Evolutionary conservation across 2,113 vertebrate genomes (phyloP).

Genomic region (Phaethon lepturus): DNA sequence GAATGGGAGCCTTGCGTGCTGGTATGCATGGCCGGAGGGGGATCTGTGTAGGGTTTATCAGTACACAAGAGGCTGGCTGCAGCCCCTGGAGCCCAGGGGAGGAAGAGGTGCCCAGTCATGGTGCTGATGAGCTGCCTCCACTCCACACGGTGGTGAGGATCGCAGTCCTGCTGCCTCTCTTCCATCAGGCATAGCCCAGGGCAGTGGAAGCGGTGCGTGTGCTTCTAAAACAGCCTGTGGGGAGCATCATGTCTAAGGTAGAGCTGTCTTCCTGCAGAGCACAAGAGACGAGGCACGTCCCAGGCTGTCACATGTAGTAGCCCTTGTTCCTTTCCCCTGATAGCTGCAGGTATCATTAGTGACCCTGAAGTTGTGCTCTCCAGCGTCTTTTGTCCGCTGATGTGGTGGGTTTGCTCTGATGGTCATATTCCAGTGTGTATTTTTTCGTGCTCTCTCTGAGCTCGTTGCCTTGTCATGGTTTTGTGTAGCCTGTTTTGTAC

Average conservation of each 20-base stretch:
- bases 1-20: background rate
- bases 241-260: background rate
- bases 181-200: background rate
- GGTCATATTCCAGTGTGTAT: accelerated
- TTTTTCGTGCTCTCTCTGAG: background rate
- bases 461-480: background rate
- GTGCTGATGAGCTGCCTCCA: background rate
- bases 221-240: background rate
- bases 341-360: background rate
- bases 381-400: accelerated
- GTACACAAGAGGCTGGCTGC: background rate
- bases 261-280: background rate
- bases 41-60: background rate
- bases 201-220: background rate
- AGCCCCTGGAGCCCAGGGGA: background rate
- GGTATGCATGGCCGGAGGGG: accelerated
- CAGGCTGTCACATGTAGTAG: accelerated
- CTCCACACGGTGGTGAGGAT: background rate
- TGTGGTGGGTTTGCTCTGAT: background rate
- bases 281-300: background rate
- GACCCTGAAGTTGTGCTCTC: background rate
- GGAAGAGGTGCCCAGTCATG: accelerated
- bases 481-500: background rate
- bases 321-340: background rate
- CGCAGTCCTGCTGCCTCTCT: background rate